Base-by-base conservation (phyloP, 2,888 invertebrate genomes). In the Dasypolia templi region DNA sequence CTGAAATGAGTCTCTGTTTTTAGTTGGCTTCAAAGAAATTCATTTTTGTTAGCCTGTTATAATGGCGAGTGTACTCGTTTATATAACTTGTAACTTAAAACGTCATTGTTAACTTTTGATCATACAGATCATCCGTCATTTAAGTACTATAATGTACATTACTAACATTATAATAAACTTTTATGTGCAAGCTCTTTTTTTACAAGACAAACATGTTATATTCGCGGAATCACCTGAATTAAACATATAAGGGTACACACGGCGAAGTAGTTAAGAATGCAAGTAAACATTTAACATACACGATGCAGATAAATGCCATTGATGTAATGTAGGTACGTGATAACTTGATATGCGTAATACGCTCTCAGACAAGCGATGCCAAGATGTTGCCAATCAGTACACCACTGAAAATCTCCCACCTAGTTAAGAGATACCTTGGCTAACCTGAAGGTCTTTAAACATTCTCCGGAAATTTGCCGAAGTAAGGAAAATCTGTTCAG, bases 161-260 rank as follows among this genome's bases (percentile, higher is more conserved):
- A 58, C 6, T 39, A 72, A 73, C 59, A 77, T 70, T 70, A 70
- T 44, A 65, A 78, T 77, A 64, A 74, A 77, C 64, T 70, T 65
- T 64, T 75, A 80, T 66, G 65, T 71, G 70, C 44, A 59, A 59
- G 62, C 44, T 73, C 61, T 51, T 65, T 70, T n/a, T 73, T 66
- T 68, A 71, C 53, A 58, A 46, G 26, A 73, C 67, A 75, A 64
- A 68, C 49, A 75, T 53, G 64, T 32, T 46, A 59, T 65, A 42
- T 53, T 66, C 49, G 7, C 32, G 51, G 64, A 79, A 81, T 68
- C 65, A 73, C n/a, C 19, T 35, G 59, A 46, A 72, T 81, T 76
- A 64, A 74, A 77, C 19, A 59, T 74, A 76, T 67, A 69, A 56
- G 76, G 35, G 63, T 73, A 69, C 39, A 56, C 29, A 17, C n/a